Percentiles rank a stretch among this genome's conserved stretches.
These are phyloP conservation scores for Phaedon cochleariae DNA, from an alignment of 2,888 invertebrate genomes.

Conservation along the genomic window DNA sequence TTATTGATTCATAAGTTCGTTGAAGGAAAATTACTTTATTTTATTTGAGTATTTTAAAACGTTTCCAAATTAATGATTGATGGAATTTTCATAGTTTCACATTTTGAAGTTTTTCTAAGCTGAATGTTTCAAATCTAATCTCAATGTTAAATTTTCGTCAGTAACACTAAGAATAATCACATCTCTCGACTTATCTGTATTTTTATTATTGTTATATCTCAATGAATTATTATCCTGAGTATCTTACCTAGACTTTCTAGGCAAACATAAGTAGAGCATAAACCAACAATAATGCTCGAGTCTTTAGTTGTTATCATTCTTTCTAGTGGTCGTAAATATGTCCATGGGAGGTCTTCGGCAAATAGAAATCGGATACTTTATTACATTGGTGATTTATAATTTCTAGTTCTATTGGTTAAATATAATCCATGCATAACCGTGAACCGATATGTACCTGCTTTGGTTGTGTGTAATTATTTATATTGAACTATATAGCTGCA, in stretches of 20 bases:
- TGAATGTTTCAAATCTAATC: no score
- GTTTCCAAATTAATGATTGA: no score
- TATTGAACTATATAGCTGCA: background rate
- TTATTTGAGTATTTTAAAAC: no score
- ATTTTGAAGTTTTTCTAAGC: no score
- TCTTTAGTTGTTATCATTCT: conserved; percentile 7
- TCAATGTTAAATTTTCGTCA: no score
- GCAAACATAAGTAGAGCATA: conserved; percentile 13
- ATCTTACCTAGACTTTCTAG: background rate
- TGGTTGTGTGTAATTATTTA: background rate
- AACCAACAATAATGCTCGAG: background rate
- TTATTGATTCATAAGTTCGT: no score
- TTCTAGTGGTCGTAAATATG: background rate
- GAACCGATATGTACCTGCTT: background rate
- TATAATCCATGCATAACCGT: conserved; percentile 1
- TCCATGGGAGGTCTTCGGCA: conserved; percentile 8
- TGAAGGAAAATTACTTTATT: no score
- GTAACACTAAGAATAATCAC: no score
- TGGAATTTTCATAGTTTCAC: no score
- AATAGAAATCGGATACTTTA: conserved; percentile 13
- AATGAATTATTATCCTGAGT: background rate
- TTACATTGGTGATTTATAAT: conserved; percentile 8
- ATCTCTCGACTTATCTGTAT: no score
- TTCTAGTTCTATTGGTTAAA: background rate
- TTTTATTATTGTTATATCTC: no score